Evolutionary conservation across 2,888 invertebrate species (phyloP).

Genomic region (Pyrochroa serraticornis): DNA sequence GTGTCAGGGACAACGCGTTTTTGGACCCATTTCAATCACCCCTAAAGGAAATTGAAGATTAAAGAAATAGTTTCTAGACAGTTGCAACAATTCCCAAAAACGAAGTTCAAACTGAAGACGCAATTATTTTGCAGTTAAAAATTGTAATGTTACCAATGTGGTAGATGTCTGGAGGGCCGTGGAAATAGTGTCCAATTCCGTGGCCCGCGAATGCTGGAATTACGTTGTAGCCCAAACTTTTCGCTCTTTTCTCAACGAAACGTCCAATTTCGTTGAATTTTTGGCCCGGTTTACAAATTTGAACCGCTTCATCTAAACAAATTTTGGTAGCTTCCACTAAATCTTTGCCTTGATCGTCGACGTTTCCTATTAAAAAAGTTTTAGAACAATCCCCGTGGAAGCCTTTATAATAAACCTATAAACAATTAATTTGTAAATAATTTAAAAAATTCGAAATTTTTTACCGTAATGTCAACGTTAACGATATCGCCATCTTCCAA

Average conservation of each 20-base stretch:
- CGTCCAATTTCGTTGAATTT: conserved; percentile 69
- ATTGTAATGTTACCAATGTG: conserved; percentile 85
- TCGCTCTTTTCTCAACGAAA: conserved; percentile 69
- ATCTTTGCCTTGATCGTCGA: conserved; percentile 73
- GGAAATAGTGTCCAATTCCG: conserved; percentile 91
- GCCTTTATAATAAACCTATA: conserved; percentile 77
- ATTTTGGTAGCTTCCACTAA: conserved; percentile 74
- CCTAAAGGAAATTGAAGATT: too few species aligned
- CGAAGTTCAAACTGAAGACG: too few species aligned
- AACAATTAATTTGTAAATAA: conserved; percentile 11
- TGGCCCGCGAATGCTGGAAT: conserved; percentile 87
- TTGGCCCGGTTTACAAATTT: conserved; percentile 66
- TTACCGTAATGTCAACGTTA: conserved; percentile 89
- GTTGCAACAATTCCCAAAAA: too few species aligned
- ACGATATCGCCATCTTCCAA: conserved; percentile 86
- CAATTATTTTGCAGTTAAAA: too few species aligned
- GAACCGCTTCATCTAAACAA: conserved; percentile 70
- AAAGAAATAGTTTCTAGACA: too few species aligned
- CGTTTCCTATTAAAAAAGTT: conserved; percentile 83
- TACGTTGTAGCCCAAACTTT: conserved; percentile 67
- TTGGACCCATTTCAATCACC: too few species aligned
- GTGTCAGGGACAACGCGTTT: too few species aligned
- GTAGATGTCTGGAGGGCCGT: conserved; percentile 88
- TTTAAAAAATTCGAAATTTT: conserved; percentile 38
- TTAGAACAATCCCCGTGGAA: conserved; percentile 93